A percentile compares a stretch with the other conserved stretches of the same genome.
Evolutionary conservation across 2,797 vertebrate genomes (phyloP).

Genomic region (Hemitrygon akajei): DNA sequence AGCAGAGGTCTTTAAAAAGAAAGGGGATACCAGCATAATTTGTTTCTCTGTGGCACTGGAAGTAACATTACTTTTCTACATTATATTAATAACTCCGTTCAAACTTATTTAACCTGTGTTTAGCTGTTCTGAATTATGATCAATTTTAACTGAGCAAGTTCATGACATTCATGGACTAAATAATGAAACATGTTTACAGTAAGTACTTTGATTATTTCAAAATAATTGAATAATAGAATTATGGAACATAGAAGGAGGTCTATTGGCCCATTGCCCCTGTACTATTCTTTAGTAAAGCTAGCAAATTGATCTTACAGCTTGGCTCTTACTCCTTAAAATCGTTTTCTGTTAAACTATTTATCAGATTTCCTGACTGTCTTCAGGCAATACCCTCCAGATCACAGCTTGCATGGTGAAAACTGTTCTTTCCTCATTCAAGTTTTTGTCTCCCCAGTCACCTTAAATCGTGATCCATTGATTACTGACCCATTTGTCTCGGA

Average conservation of each 20-base stretch:
- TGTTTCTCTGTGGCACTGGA: not conserved
- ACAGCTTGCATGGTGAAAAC: not conserved
- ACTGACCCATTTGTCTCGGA: not conserved
- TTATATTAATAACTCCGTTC: not conserved
- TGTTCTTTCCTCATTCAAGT: too few species aligned
- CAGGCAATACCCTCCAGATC: not conserved
- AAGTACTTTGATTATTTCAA: not conserved
- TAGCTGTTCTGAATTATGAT: not conserved
- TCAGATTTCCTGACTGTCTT: not conserved
- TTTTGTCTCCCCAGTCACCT: not conserved
- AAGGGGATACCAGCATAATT: not conserved
- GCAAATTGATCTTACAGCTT: not conserved
- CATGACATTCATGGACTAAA: not conserved
- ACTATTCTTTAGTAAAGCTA: not conserved
- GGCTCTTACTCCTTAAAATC: not conserved
- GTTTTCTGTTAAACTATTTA: not conserved
- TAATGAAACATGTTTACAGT: not conserved
- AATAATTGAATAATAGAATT: not conserved
- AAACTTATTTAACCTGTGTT: not conserved
- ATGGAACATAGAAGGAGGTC: not conserved
- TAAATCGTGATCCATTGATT: not conserved
- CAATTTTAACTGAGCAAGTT: not conserved
- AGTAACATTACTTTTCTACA: not conserved
- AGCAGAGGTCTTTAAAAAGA: not conserved
- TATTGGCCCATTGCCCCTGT: not conserved